Base-by-base conservation (phyloP, 2,888 invertebrate genomes). In the Drosophila infuscata region DNA sequence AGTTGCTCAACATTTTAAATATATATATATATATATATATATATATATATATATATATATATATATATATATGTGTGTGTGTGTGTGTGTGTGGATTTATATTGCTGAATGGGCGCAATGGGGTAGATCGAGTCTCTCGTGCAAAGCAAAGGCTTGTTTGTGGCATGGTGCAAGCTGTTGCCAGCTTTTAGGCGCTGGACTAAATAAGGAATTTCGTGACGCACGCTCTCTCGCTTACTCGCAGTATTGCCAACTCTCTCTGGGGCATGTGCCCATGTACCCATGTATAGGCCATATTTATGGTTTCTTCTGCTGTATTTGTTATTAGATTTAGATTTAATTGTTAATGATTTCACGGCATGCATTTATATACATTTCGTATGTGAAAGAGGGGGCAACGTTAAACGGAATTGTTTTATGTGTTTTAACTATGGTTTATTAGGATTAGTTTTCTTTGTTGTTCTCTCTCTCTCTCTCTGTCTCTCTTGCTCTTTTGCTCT, bases 291-390 rank as follows among this genome's bases (percentile, higher is more conserved):
- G 53, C 61, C 35, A 46, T 43, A 46, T 8, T 12, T 20, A 20
- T 12, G 12, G n/a, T 41, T 30, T 65, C 25, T 43, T 36, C 29
- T 33, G 43, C 29, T 78, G 29, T 35, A 46, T 53, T 41, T 56
- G 48, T 20, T 66, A 3, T 36, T 60, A 8, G 15, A 57, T n/a
- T 66, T 63, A 25, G 38, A n/a, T 32, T 9, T 25, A 17, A 53
- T 48, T 48, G 20, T 69, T 41, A 52, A 38, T 74, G 74, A 46
- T 46, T 46, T 46, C 25, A 46, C 46, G 46, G 46, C 38, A 49
- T 78, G 71, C 64, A 51, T 81, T 61, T 64, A 61, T 75, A 75
- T 71, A 66, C 73, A 79, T 66, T 53, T 69, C 80, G 62, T 70
- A n/a, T 69, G 36, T 63, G 20, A 49, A 41, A 41, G 57, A 52